Evolutionary conservation across 2,888 invertebrate species (phyloP).

Genomic region (Troides helena): DNA sequence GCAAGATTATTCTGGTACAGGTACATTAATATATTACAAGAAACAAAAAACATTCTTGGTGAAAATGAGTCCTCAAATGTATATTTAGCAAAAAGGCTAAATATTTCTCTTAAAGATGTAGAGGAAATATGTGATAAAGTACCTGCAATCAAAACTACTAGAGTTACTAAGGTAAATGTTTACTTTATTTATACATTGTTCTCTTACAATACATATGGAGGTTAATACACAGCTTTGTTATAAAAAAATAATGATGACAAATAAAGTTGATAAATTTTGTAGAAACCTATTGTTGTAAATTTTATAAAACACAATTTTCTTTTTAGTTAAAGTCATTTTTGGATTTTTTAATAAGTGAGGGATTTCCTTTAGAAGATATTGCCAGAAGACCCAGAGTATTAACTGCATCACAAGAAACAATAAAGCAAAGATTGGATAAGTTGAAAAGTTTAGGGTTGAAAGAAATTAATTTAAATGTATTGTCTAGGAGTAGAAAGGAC

Average conservation of each 20-base stretch:
- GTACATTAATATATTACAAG: constrained; percentile 58
- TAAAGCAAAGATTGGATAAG: constrained; percentile 72
- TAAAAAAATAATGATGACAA: too few relatives aligned
- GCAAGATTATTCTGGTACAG: constrained; percentile 40
- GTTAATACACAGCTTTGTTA: too few relatives aligned
- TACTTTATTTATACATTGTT: not conserved
- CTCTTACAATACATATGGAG: too few relatives aligned
- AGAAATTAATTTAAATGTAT: constrained; percentile 73
- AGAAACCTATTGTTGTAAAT: not conserved
- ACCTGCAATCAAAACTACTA: constrained; percentile 75
- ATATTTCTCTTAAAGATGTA: constrained; percentile 65
- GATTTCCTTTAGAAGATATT: constrained; percentile 76
- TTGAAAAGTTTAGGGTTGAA: constrained; percentile 69
- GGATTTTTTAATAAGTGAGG: constrained; percentile 78
- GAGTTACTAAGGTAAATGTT: constrained; percentile 75
- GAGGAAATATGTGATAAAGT: constrained; percentile 72
- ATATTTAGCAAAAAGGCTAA: constrained; percentile 77
- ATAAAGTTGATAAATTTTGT: not conserved
- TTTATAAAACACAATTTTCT: constrained; percentile 19
- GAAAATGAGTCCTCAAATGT: constrained; percentile 69
- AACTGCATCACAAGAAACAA: constrained; percentile 78
- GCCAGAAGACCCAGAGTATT: constrained; percentile 77
- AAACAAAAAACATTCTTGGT: constrained; percentile 74
- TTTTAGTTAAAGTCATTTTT: constrained; percentile 80
- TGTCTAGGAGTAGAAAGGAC: constrained; percentile 78